phyloP scores from a whole-genome alignment of 2,797 vertebrate species.

The Sebastes kiyomatsui region DNA sequence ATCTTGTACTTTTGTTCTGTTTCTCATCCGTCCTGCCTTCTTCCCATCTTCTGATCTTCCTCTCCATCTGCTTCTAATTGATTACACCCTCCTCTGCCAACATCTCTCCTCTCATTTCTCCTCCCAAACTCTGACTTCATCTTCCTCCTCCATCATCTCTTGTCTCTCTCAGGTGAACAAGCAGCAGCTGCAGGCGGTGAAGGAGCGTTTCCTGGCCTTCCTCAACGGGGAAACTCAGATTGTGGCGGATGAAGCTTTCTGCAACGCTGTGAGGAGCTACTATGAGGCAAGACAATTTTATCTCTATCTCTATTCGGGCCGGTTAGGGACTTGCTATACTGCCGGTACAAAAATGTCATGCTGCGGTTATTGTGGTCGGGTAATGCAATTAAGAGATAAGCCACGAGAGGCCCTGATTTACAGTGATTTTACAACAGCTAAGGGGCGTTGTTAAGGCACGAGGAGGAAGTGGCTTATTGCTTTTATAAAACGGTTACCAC shows the following conservation, averaged over 20 bases:
- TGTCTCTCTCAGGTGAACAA: conserved; percentile 88
- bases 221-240: conserved; percentile 95
- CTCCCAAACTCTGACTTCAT: not conserved
- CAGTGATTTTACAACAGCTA: not conserved
- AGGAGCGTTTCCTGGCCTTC: conserved; percentile 93
- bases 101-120: not conserved
- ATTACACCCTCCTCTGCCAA: not conserved
- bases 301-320: not conserved
- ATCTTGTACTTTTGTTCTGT: conserved; percentile 30
- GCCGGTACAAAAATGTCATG: not conserved
- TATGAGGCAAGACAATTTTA: conserved; percentile 86
- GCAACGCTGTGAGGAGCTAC: conserved; percentile 95
- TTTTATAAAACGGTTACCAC: not conserved
- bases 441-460: not conserved
- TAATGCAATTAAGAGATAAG: not conserved
- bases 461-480: not conserved
- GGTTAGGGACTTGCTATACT: not conserved
- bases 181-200: conserved; percentile 92
- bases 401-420: not conserved
- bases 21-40: conserved; percentile 9
- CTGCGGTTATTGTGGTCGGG: not conserved
- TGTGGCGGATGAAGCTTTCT: conserved; percentile 96
- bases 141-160: not conserved
- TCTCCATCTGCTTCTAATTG: conserved; percentile 17
- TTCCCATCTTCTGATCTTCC: conserved; percentile 10